Conservation (phyloP, 2,113 vertebrate genomes). For the Chelonoidis abingdonii region DNA sequence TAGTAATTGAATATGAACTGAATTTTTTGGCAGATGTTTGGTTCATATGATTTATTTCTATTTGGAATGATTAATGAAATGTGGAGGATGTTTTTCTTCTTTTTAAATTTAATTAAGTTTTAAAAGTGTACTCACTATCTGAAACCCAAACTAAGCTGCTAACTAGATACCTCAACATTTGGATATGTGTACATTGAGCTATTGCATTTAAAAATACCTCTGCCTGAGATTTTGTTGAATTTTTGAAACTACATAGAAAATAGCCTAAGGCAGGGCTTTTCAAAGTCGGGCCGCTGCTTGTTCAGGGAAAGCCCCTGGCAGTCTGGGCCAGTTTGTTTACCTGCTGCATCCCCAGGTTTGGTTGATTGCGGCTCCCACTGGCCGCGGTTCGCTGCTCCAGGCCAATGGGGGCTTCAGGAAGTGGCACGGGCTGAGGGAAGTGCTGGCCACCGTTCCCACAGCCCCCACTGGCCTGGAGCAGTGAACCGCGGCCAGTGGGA, state of each 20-base stretch:
- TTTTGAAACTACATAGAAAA: background rate
- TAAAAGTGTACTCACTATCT: slow-evolving; percentile 4
- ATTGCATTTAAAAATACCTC: background rate
- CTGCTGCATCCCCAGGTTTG: too few species aligned
- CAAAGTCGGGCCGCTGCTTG: too few species aligned
- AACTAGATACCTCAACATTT: background rate
- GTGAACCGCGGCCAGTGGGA: too few species aligned
- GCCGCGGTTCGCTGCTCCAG: too few species aligned
- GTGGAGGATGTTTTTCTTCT: background rate
- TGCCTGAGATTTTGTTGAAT: background rate
- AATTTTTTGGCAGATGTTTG: background rate
- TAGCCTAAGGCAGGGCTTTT: too few species aligned
- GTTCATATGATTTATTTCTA: background rate
- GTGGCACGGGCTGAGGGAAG: too few species aligned
- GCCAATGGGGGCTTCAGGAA: too few species aligned
- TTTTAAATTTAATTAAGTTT: slow-evolving; percentile 29
- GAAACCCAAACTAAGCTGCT: background rate
- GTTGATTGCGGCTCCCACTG: too few species aligned
- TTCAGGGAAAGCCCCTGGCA: too few species aligned
- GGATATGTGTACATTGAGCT: background rate
- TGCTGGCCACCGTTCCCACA: too few species aligned
- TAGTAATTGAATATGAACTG: background rate
- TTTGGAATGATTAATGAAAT: slow-evolving; percentile 1
- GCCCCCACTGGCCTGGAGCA: too few species aligned
- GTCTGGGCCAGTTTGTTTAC: too few species aligned